phyloP scores from a whole-genome alignment of 2,888 invertebrate genomes.

The Phytoseiulus persimilis region DNA sequence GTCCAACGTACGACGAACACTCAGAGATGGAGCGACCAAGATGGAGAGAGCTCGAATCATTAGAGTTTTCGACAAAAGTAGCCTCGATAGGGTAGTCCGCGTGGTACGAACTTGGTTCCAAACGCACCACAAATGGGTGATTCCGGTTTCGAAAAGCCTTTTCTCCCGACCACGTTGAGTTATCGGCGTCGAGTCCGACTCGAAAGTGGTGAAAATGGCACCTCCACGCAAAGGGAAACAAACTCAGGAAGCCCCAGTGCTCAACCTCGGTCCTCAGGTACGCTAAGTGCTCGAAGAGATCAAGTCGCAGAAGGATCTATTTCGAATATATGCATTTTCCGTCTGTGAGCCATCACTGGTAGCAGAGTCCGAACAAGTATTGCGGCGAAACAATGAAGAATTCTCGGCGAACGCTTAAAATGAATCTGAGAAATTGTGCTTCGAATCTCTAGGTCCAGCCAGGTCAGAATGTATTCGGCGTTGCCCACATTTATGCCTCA shows the following conservation, averaged over 20 bases:
- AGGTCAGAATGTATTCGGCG: slow-evolving; percentile 95
- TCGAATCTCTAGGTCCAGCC: slow-evolving; percentile 69
- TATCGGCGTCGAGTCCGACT: slow-evolving; percentile 21
- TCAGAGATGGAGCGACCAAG: too few relatives aligned
- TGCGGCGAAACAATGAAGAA: not conserved
- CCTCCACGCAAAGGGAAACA: slow-evolving; percentile 87
- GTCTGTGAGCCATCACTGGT: not conserved
- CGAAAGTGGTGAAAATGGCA: slow-evolving; percentile 62
- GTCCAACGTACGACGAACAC: too few relatives aligned
- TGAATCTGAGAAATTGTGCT: not conserved
- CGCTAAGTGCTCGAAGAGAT: not conserved
- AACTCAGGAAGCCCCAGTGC: slow-evolving; percentile 91
- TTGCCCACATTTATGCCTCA: slow-evolving; percentile 98
- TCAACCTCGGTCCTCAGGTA: slow-evolving; percentile 70
- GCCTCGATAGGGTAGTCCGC: too few relatives aligned
- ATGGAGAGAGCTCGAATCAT: too few relatives aligned
- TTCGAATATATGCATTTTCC: not conserved
- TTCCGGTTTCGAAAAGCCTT: slow-evolving; percentile 37
- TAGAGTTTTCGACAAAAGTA: too few relatives aligned
- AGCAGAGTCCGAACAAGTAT: too few relatives aligned
- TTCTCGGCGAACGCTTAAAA: not conserved
- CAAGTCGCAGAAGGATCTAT: not conserved
- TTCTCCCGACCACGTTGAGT: slow-evolving; percentile 37
- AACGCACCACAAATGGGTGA: not conserved
- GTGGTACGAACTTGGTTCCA: not conserved